Evolutionary conservation across 2,888 invertebrate genomes (phyloP).

Genomic region (Pyrocoelia pectoralis): DNA sequence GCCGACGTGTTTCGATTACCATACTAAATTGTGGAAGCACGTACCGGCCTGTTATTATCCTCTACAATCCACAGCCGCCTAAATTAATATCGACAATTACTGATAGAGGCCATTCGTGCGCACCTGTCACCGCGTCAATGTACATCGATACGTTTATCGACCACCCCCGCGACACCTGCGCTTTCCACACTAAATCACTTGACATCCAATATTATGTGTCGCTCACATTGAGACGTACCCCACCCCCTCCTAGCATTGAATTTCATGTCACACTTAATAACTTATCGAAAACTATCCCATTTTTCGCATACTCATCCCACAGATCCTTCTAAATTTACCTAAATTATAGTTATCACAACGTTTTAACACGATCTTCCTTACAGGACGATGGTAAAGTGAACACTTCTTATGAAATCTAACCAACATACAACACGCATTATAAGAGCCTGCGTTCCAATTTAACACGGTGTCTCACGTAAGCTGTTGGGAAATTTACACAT

Average conservation of each 20-base stretch:
- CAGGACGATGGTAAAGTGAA: too few relatives aligned
- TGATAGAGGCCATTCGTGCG: conserved; percentile 38
- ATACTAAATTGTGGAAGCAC: conserved; percentile 46
- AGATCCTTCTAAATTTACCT: too few relatives aligned
- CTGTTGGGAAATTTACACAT: too few relatives aligned
- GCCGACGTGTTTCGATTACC: conserved; percentile 43
- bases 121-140: conserved; percentile 45
- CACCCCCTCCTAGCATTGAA: conserved; percentile 13
- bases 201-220: conserved; percentile 34
- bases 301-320: too few relatives aligned
- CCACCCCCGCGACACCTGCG: conserved; percentile 44
- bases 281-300: too few relatives aligned
- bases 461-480: too few relatives aligned
- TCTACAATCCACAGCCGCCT: conserved; percentile 37
- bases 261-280: too few relatives aligned
- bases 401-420: too few relatives aligned
- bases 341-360: too few relatives aligned
- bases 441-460: too few relatives aligned
- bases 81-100: conserved; percentile 48
- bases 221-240: conserved; percentile 27
- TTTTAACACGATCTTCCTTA: too few relatives aligned
- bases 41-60: conserved; percentile 44
- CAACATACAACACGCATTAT: too few relatives aligned
- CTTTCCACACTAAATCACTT: conserved; percentile 37
- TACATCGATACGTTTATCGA: conserved; percentile 43